Evolutionary conservation across 1,140 invertebrate genomes (phyloP), one percentile per base, ranked within the genome.

Genomic region (Contarinia nasturtii): DNA sequence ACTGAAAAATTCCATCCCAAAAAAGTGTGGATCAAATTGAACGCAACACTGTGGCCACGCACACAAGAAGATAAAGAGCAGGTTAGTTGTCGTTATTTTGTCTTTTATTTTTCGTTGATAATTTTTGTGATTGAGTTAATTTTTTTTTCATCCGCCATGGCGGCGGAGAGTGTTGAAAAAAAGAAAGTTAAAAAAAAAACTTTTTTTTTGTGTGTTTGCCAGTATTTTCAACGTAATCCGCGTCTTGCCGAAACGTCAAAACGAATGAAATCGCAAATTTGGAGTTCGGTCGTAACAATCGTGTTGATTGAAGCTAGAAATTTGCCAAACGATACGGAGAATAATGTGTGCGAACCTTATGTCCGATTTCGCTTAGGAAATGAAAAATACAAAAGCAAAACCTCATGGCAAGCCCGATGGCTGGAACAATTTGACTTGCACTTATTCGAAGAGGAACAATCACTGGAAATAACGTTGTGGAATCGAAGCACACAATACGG

Each of bases 321-420:
- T 61, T 72, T 97, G 8, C 71, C 82, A 12, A 76, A 85, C 7
- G 86, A 93, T 61, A 76, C 89, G 52, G 92, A 94, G 59, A 76
- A 68, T 2, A 83, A 87, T 44, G 73, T 82, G 33, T 88, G 83
- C 52, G 92, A 98, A 66, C 89, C 90, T 43, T 97, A 94, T 61
- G 89, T 93, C 56, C 97, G 95, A 67, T 97, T 98, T 71, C 90
- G 87, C 63, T 76, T 98, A 58, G 92, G 91, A 50, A 89, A 85
- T 57, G 94, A 98, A 70, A 97, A 97, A 67, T 97, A 93, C 70
- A 96, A 97, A 70, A 95, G 88, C 61, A 93, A 96, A 69, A 86
- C 91, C 49, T 72, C 81, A 21, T 81, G 80, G 69, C 82, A 87
- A 59, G 82, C 83, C 0, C 74, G 82, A 52, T 98, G 93, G 94